Percentiles rank a stretch among this genome's conserved stretches.
Evolutionary conservation across 2,888 invertebrate species (phyloP).

Genomic region (Leptopterna dolabrata): DNA sequence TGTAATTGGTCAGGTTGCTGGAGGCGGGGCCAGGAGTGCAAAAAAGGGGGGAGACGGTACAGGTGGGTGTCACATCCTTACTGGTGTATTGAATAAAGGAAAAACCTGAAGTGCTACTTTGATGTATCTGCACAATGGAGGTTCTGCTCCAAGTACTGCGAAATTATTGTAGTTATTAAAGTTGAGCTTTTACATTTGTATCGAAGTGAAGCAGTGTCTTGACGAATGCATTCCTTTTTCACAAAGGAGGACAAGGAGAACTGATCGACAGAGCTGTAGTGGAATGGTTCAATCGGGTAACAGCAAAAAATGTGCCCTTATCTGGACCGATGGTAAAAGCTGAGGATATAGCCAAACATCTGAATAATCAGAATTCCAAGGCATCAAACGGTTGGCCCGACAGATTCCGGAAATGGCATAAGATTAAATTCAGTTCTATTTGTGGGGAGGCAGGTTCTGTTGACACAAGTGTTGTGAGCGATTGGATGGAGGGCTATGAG

Average conservation of each 20-base stretch:
- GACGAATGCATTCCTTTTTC: not conserved
- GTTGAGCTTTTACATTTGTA: not conserved
- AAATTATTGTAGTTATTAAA: not conserved
- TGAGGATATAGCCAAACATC: not conserved
- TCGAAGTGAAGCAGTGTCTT: too few species aligned
- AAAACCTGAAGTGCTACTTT: too few species aligned
- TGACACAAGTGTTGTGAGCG: not conserved
- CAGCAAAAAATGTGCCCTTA: not conserved
- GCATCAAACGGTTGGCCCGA: conserved; percentile 40
- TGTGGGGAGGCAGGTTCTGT: conserved; percentile 25
- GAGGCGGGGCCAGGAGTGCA: too few species aligned
- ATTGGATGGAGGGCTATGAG: not conserved
- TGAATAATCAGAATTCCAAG: not conserved
- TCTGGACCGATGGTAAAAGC: conserved; percentile 35
- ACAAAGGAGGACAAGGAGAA: not conserved
- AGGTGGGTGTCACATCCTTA: too few species aligned
- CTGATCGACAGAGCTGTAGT: not conserved
- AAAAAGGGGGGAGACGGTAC: too few species aligned
- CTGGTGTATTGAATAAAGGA: too few species aligned
- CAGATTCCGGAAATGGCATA: conserved; percentile 4
- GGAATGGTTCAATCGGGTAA: conserved; percentile 17
- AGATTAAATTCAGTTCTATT: not conserved
- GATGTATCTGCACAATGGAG: too few species aligned
- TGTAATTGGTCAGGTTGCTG: too few species aligned
- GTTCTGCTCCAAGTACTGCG: not conserved